Evolutionary conservation across 2,113 vertebrate species (phyloP).

Genomic region (Erythrolamprus reginae): DNA sequence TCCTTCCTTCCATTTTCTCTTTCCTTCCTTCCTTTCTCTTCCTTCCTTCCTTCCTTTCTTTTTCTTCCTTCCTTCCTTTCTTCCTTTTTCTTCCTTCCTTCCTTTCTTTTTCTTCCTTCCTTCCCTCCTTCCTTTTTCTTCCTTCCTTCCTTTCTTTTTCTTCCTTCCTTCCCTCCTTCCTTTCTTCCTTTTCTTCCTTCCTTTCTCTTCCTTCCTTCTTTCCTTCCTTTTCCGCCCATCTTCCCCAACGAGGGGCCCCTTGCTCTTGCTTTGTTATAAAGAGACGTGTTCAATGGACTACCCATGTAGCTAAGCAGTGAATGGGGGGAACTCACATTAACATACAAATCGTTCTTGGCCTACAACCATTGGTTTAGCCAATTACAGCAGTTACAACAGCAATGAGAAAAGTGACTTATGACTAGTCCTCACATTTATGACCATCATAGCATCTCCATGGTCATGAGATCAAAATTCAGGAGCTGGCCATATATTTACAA

Average conservation of each 20-base stretch:
- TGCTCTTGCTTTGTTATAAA: background rate
- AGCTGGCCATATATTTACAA: background rate
- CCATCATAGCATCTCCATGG: background rate
- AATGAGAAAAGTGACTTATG: background rate
- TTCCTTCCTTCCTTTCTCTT: too few species aligned
- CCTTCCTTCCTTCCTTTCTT: too few species aligned
- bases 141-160: too few species aligned
- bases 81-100: too few species aligned
- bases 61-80: fast-evolving
- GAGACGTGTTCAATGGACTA: background rate
- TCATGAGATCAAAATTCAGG: background rate
- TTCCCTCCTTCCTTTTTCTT: too few species aligned
- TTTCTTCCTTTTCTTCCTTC: too few species aligned
- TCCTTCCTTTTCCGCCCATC: background rate
- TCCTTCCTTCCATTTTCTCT: too few species aligned
- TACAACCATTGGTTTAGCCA: background rate
- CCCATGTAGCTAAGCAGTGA: background rate
- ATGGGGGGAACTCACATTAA: background rate
- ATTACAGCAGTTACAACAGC: background rate
- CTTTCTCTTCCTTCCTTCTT: too few species aligned
- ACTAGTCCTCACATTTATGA: background rate
- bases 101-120: too few species aligned
- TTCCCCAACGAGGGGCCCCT: background rate
- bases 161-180: fast-evolving
- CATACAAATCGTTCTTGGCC: background rate